These are phyloP conservation scores for Anthophora plumipes DNA, from an alignment of 2,888 invertebrate genomes.

Conservation along the genomic window DNA sequence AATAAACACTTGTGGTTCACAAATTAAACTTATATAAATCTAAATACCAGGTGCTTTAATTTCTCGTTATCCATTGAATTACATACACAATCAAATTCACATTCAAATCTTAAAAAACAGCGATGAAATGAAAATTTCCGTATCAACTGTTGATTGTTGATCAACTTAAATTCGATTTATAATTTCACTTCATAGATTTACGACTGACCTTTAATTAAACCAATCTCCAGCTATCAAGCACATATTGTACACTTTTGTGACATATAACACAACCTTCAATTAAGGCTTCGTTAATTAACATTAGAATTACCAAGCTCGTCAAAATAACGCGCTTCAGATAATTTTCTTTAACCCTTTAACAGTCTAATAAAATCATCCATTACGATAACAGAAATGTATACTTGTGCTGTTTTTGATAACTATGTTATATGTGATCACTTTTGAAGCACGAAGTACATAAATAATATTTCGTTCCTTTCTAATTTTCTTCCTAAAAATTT, in stretches of 20 bases:
- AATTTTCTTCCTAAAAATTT: too few species aligned
- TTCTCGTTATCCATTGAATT: slow-evolving; percentile 15
- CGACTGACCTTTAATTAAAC: slow-evolving; percentile 5
- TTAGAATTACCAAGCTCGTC: too few species aligned
- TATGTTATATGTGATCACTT: too few species aligned
- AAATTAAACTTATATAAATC: slow-evolving; percentile 24
- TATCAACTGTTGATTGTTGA: slow-evolving; percentile 5
- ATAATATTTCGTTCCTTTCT: too few species aligned
- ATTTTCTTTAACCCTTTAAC: too few species aligned
- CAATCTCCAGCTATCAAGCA: not conserved
- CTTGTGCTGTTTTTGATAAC: too few species aligned
- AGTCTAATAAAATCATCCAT: too few species aligned
- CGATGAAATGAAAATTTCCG: not conserved
- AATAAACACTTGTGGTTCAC: not conserved
- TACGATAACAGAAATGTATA: too few species aligned
- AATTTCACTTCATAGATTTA: slow-evolving; percentile 24
- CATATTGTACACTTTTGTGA: not conserved
- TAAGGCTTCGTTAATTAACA: too few species aligned
- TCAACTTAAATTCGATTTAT: slow-evolving; percentile 5
- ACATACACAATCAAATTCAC: not conserved
- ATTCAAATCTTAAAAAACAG: slow-evolving; percentile 32
- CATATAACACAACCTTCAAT: not conserved
- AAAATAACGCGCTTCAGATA: too few species aligned
- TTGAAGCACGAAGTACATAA: too few species aligned
- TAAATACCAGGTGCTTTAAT: slow-evolving; percentile 33